Evolutionary conservation across 2,113 vertebrate genomes (phyloP).

Genomic region (Anthoscopus minutus): DNA sequence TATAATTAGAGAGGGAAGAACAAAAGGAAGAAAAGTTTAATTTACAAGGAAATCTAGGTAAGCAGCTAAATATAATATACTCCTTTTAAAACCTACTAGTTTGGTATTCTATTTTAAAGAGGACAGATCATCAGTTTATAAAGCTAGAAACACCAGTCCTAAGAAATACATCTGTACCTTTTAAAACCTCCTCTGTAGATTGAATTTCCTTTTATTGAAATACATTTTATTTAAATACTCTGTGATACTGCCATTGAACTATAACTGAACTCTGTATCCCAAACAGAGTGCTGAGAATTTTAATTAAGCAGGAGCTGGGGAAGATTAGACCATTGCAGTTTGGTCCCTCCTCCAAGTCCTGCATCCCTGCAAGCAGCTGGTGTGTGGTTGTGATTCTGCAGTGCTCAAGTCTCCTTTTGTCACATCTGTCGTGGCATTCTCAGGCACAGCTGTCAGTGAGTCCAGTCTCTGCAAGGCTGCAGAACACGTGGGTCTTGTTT

Average conservation of each 20-base stretch:
- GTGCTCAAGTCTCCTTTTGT: background rate
- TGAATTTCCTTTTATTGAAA: background rate
- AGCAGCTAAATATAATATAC: background rate
- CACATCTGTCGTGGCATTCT: background rate
- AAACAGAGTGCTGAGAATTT: background rate
- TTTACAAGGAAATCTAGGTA: background rate
- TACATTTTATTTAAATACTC: background rate
- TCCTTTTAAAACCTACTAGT: background rate
- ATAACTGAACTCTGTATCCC: background rate
- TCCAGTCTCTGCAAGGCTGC: background rate
- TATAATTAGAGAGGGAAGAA: conserved; percentile 6
- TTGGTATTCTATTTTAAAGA: background rate
- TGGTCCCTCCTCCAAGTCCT: background rate
- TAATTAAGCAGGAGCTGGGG: background rate
- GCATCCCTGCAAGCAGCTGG: background rate
- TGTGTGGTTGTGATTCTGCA: rapidly evolving
- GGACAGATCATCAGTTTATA: background rate
- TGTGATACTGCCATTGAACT: background rate
- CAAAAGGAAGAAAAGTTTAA: conserved; percentile 5
- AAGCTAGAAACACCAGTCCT: background rate
- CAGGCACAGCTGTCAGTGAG: background rate
- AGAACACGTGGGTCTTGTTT: background rate
- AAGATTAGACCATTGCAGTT: background rate
- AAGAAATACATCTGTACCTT: background rate
- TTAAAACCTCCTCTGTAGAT: background rate